Evolutionary conservation across 1,140 invertebrate genomes (phyloP).

Genomic region (Bombus confusus): DNA sequence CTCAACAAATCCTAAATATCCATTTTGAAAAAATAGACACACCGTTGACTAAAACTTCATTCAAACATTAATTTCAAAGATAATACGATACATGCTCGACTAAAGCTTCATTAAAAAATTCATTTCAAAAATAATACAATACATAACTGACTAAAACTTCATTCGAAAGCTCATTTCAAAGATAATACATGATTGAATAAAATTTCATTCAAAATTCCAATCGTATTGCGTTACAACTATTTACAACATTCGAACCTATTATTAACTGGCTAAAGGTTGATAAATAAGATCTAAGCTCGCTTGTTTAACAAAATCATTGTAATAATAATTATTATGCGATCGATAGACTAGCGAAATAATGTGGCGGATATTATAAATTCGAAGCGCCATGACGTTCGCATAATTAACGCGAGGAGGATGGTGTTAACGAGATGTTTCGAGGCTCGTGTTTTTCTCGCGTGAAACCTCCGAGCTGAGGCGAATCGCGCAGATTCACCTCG

Average conservation of each 20-base stretch:
- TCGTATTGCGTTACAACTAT: too few species aligned
- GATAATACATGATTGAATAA: too few species aligned
- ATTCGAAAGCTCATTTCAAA: too few species aligned
- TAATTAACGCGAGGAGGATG: conserved; percentile 27
- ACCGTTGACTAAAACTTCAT: too few species aligned
- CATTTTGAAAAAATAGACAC: not conserved
- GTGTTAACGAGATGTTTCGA: conserved; percentile 33
- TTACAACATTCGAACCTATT: not conserved
- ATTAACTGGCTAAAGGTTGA: not conserved
- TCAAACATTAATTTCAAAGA: too few species aligned
- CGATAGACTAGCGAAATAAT: conserved; percentile 11
- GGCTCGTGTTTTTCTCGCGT: conserved; percentile 6
- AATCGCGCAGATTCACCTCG: conserved; percentile 35
- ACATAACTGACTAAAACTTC: too few species aligned
- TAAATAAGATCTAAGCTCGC: not conserved
- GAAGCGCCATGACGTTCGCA: not conserved
- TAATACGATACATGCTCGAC: too few species aligned
- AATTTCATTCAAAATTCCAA: too few species aligned
- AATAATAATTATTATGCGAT: not conserved
- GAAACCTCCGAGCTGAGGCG: not conserved
- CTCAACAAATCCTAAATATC: not conserved
- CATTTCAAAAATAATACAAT: too few species aligned
- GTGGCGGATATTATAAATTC: not conserved
- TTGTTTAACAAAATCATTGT: not conserved
- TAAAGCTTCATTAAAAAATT: too few species aligned